A percentile compares a stretch with the other conserved stretches of the same genome.
These are phyloP conservation scores for Nesospiza acunhae DNA, from an alignment of 2,113 vertebrate species.

Conservation along the genomic window DNA sequence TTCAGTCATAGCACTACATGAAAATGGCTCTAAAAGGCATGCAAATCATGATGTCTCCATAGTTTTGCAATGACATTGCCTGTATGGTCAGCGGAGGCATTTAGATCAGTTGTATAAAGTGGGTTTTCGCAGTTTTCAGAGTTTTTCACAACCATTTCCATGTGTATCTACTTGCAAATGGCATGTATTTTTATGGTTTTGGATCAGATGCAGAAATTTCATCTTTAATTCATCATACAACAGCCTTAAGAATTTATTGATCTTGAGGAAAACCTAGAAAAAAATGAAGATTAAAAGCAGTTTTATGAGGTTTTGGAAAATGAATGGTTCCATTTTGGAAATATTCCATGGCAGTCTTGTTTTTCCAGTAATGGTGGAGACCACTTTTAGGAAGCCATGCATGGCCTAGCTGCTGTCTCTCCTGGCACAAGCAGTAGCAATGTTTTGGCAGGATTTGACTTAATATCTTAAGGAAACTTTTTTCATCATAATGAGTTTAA, in stretches of 20 bases:
- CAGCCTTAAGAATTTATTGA: background rate
- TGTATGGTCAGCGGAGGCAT: background rate
- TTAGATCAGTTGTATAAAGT: background rate
- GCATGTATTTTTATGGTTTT: background rate
- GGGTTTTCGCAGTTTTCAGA: background rate
- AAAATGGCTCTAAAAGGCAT: background rate
- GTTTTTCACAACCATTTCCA: background rate
- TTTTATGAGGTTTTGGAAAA: background rate
- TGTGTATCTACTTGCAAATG: background rate
- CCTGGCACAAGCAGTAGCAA: background rate
- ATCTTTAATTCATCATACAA: background rate
- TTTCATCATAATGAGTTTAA: background rate
- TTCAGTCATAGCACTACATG: constrained; percentile 16
- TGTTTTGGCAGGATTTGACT: background rate
- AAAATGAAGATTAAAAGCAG: background rate
- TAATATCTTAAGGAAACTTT: background rate
- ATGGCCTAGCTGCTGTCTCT: background rate
- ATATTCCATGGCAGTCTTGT: background rate
- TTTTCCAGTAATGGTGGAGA: background rate
- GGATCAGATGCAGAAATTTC: background rate
- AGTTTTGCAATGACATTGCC: background rate
- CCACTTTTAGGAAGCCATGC: background rate
- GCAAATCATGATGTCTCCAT: background rate
- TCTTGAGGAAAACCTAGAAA: background rate
- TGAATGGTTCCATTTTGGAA: background rate